These are phyloP conservation scores for Rhinella marina DNA, from an alignment of 2,797 vertebrate species.

Conservation along the genomic window DNA sequence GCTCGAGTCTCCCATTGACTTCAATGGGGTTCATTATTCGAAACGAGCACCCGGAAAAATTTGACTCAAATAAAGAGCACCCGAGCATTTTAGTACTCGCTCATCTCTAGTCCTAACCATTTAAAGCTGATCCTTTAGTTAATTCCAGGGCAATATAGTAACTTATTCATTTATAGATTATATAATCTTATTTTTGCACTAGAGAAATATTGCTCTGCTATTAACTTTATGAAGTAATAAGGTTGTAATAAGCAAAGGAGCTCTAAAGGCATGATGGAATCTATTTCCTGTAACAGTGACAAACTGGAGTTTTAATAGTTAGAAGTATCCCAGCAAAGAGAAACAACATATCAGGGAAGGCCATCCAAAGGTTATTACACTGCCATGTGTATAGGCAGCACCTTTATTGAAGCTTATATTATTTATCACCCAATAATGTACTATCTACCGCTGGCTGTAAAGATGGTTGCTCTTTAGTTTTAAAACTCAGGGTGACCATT, in stretches of 20 bases:
- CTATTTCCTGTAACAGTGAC: neutral
- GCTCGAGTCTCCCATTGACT: too few species aligned
- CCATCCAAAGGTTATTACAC: slow-evolving; percentile 19
- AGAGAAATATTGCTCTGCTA: too few species aligned
- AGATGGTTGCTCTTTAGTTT: slow-evolving; percentile 34
- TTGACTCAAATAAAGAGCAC: too few species aligned
- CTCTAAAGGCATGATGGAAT: slow-evolving; percentile 15
- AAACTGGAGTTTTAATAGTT: neutral
- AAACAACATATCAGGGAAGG: slow-evolving; percentile 19
- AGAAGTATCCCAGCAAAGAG: neutral
- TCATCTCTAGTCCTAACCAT: neutral
- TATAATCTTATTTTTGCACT: neutral
- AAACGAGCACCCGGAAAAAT: too few species aligned
- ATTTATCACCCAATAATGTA: slow-evolving; percentile 50
- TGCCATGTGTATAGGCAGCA: slow-evolving; percentile 22
- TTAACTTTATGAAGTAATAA: neutral
- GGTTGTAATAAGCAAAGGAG: neutral
- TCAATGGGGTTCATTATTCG: too few species aligned
- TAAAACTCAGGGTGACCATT: slow-evolving; percentile 41
- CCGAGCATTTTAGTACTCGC: too few species aligned
- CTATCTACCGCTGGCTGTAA: slow-evolving; percentile 43
- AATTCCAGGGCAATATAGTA: neutral
- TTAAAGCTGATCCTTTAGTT: neutral
- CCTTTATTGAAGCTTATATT: slow-evolving; percentile 34
- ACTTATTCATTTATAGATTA: neutral